Conservation (phyloP, 2,888 invertebrate species). For the Osedax frankpressi region DNA sequence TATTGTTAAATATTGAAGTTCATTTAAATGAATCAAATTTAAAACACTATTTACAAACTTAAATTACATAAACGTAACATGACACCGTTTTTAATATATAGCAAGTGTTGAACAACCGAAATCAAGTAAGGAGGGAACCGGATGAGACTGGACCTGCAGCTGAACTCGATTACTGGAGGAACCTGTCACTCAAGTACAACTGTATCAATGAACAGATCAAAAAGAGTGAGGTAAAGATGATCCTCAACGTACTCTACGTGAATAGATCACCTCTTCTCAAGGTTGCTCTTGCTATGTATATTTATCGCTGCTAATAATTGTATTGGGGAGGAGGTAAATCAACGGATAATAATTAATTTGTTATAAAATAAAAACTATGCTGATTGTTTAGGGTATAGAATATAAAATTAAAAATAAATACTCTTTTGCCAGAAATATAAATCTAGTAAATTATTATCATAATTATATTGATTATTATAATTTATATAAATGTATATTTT, state of each 20-base stretch:
- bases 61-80: neutral
- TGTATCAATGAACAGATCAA: conserved; percentile 29
- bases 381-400: too few species aligned
- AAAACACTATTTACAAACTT: neutral
- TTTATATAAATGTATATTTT: too few species aligned
- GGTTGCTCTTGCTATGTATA: too few species aligned
- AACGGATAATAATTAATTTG: too few species aligned
- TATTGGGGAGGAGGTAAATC: too few species aligned
- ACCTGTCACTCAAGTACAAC: conserved; percentile 31
- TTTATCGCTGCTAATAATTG: too few species aligned
- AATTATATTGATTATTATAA: too few species aligned
- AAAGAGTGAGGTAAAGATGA: conserved; percentile 34
- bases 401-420: too few species aligned
- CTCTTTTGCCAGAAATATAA: too few species aligned
- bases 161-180: conserved; percentile 44
- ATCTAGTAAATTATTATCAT: too few species aligned
- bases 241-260: conserved; percentile 37
- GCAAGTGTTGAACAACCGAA: conserved; percentile 49
- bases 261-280: conserved; percentile 37
- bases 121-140: conserved; percentile 66
- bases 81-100: neutral
- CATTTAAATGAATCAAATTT: neutral
- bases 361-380: too few species aligned
- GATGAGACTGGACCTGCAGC: conserved; percentile 64
- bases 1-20: neutral